Evolutionary conservation across 2,113 vertebrate species (phyloP).

Genomic region (Limnothrissa miodon): DNA sequence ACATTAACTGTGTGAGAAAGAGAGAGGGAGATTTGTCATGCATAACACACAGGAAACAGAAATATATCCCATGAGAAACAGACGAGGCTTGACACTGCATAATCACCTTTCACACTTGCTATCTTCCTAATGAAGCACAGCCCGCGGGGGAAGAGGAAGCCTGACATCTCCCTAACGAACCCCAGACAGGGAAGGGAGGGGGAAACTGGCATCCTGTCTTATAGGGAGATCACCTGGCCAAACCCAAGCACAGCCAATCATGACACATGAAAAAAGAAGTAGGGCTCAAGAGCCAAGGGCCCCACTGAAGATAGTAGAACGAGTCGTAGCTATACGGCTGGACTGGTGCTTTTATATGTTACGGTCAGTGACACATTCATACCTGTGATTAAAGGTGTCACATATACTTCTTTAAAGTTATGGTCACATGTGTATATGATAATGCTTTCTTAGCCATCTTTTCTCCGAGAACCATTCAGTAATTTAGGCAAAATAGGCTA

Average conservation of each 20-base stretch:
- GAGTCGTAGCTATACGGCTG: neutral
- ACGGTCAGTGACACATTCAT: too few relatives aligned
- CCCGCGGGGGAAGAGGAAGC: slow-evolving; percentile 30
- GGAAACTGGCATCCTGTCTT: neutral
- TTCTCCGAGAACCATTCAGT: neutral
- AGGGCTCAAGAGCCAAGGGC: too few relatives aligned
- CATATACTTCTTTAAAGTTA: neutral
- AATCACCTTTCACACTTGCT: slow-evolving; percentile 51
- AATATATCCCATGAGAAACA: slow-evolving; percentile 48
- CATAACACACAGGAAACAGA: slow-evolving; percentile 46
- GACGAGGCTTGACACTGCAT: slow-evolving; percentile 44
- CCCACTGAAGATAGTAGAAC: neutral
- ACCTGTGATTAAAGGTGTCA: too few relatives aligned
- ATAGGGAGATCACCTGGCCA: neutral
- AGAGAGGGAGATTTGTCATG: slow-evolving; percentile 34
- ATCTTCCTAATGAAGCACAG: slow-evolving; percentile 40
- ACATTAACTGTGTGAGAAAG: too few relatives aligned
- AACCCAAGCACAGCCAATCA: neutral
- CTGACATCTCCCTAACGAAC: slow-evolving; percentile 43
- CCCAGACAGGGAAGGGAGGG: slow-evolving; percentile 32
- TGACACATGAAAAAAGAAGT: neutral
- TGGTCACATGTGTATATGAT: neutral
- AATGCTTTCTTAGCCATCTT: neutral
- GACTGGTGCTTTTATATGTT: neutral
- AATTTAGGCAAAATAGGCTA: too few relatives aligned